phyloP scores from a whole-genome alignment of 1,140 invertebrate species.

The fruit fly (Drosophila melanogaster) region Release_6_plus_ISO1_MT NC_004354.4:10573501-10574000 shows the following conservation, averaged over 20 bases:
- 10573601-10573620: constrained; percentile 45
- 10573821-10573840: constrained; percentile 82
- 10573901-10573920: constrained; percentile 56
- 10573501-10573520: constrained; percentile 61
- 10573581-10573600: constrained; percentile 60
- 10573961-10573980: constrained; percentile 42
- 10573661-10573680: too few relatives aligned
- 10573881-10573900: background rate
- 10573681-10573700: too few relatives aligned
- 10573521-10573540: constrained; percentile 45
- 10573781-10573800: constrained; percentile 35
- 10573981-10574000: background rate
- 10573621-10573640: too few relatives aligned
- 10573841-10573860: constrained; percentile 71
- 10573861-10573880: constrained; percentile 19
- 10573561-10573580: constrained; percentile 72
- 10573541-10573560: constrained; percentile 8
- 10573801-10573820: constrained; percentile 76
- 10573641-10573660: too few relatives aligned
- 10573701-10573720: too few relatives aligned
- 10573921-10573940: constrained; percentile 83
- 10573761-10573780: background rate
- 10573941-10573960: constrained; percentile 78
- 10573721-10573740: too few relatives aligned
- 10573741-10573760: background rate